Base-by-base conservation (phyloP, 2,888 invertebrate genomes). In the Pandemis cinnamomeana region DNA sequence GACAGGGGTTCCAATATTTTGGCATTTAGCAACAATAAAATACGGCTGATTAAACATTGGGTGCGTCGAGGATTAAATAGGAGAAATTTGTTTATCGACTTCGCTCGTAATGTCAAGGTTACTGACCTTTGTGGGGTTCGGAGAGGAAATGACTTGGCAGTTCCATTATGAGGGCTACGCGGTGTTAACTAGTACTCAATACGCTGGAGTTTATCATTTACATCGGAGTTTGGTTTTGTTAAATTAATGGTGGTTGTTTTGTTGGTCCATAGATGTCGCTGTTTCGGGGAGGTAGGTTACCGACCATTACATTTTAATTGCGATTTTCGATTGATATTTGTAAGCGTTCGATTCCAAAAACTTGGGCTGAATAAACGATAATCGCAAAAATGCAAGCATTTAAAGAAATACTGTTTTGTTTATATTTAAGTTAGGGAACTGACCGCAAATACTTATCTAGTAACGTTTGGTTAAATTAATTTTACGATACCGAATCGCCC, bases 21-120 rank as follows among this genome's bases (percentile, higher is more conserved):
- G 84, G 84, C 82, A 84, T 88, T 87, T 84, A 81, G 83, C 78
- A 82, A 83, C 82, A 86, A 84, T 84, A 82, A 83, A 84, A 84
- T 81, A 81, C 81, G 83, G 77, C 79, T 82, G 85, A 86, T 87
- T 87, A 87, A 85, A 83, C 81, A 79, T 78, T 73, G 71, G 72
- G 60, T 76, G 77, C 82, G 78, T 62, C 76, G 77, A 76, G 77
- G 81, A 78, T 79, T 81, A 78, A 81, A 78, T 76, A 78, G 78
- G 77, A 80, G 75, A 76, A 78, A 81, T 83, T 82, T 81, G 81
- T 82, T 81, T 80, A 80, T 81, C 80, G 75, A 80, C 71, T 75
- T 78, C 51, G 53, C 64, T 27, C 27, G 71, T 77, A 85, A 84
- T 87, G 86, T 84, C 86, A 87, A 88, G 87, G 89, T 86, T 78